Conservation (phyloP, 2,113 vertebrate genomes). For the Boleophthalmus pectinirostris region DNA sequence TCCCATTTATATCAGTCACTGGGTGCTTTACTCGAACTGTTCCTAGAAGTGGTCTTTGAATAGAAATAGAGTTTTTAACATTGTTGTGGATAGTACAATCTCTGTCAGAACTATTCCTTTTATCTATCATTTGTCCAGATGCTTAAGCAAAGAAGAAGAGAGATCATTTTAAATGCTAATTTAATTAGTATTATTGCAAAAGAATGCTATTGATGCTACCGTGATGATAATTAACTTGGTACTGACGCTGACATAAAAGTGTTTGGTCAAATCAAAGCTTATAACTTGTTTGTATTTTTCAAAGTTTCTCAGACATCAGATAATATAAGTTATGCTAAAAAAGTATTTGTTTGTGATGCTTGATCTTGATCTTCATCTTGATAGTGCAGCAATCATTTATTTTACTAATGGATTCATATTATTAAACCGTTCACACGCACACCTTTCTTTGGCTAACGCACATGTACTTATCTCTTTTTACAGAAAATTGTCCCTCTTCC, state of each 20-base stretch:
- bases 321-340: too few relatives aligned
- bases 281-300: too few relatives aligned
- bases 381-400: neutral
- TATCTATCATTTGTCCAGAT: constrained; percentile 9
- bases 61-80: constrained; percentile 16
- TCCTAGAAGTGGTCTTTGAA: constrained; percentile 34
- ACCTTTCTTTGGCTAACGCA: neutral
- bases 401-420: neutral
- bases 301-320: too few relatives aligned
- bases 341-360: too few relatives aligned
- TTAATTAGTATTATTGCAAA: too few relatives aligned
- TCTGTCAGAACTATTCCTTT: constrained; percentile 8
- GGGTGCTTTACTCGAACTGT: constrained; percentile 2
- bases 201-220: too few relatives aligned
- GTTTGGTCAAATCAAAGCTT: too few relatives aligned
- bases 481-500: constrained; percentile 68
- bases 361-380: too few relatives aligned
- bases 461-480: constrained; percentile 51
- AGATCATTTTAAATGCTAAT: too few relatives aligned
- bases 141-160: neutral
- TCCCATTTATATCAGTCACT: constrained; percentile 36
- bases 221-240: too few relatives aligned
- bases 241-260: too few relatives aligned
- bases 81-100: constrained; percentile 5
- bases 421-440: neutral